Percentiles rank a stretch among this genome's conserved stretches.
Conservation (phyloP, 2,888 invertebrate species). For the Dicyrtoma fusca region DNA sequence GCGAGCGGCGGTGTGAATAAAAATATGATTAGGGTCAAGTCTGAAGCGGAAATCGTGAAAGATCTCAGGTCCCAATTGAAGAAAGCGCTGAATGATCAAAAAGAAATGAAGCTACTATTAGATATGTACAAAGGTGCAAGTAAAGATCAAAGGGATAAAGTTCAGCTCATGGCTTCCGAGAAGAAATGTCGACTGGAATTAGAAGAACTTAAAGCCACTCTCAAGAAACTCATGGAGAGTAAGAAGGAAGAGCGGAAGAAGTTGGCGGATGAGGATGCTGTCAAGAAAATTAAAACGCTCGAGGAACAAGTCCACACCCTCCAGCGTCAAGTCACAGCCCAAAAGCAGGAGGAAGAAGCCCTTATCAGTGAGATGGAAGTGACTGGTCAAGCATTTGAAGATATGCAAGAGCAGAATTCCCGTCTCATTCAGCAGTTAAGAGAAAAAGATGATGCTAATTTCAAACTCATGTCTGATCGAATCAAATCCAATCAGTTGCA, state of each 20-base stretch:
- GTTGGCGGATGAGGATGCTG: slow-evolving; percentile 90
- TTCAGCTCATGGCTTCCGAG: slow-evolving; percentile 93
- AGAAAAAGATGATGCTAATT: slow-evolving; percentile 98
- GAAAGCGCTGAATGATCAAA: slow-evolving; percentile 89
- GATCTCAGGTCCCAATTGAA: slow-evolving; percentile 59
- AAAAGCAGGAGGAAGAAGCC: slow-evolving; percentile 87
- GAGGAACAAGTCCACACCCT: slow-evolving; percentile 75
- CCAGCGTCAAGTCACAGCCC: slow-evolving; percentile 61
- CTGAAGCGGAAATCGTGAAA: slow-evolving; percentile 65
- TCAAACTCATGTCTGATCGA: slow-evolving; percentile 96
- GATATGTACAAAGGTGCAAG: slow-evolving; percentile 98
- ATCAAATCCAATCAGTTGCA: slow-evolving; percentile 95
- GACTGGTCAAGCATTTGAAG: slow-evolving; percentile 98
- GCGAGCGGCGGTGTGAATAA: slow-evolving; percentile 2
- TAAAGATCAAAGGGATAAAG: slow-evolving; percentile 95
- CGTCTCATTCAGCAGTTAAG: slow-evolving; percentile 90
- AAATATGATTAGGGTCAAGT: slow-evolving; percentile 61
- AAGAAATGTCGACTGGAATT: slow-evolving; percentile 86
- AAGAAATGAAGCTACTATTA: slow-evolving; percentile 88
- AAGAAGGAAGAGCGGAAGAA: slow-evolving; percentile 89
- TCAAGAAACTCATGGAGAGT: slow-evolving; percentile 85
- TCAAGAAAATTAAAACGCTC: slow-evolving; percentile 88
- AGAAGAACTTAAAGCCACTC: slow-evolving; percentile 82
- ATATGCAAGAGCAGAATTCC: slow-evolving; percentile 99
- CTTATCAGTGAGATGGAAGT: slow-evolving; percentile 98